Base-by-base conservation (phyloP, 2,797 vertebrate species). In the Luscinia luscinia region DNA sequence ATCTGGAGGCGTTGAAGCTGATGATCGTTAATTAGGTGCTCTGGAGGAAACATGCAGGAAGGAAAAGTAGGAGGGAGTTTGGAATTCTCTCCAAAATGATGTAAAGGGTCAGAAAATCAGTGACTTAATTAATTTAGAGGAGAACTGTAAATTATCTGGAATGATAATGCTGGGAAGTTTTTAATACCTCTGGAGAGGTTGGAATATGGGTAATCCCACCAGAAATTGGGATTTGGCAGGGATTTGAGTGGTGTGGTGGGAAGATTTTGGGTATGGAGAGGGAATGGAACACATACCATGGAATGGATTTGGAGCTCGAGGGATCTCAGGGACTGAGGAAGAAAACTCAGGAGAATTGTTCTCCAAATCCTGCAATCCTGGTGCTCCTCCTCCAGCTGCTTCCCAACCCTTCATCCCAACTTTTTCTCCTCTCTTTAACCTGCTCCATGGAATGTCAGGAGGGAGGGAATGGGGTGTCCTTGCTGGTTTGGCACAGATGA, bases 1-100 rank as follows among this genome's bases (percentile, higher is more conserved):
- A 86, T 92, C 76, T 40, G 95, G 89, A 86, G 94, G 92, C 16
- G 77, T 78, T 36, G 27, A 21, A 81, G 69, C 69, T 86, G 89
- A 69, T 7, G 57, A 57, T 75, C 58, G 2, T 62, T 96, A 94
- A 95, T 94, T 88, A 89, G 20, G 59, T 49, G 90, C 40, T 87
- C 82, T 38, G 64, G 93, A 81, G 74, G 87, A 89, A 95, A 81
- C 14, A 20, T 2, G 17, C n/a, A 24, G 70, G 41, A 59, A 54
- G n/a, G 75, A 46, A 55, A 87, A 94, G 62, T 38, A 49, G 66
- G 57, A 86, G 58, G 32, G 69, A 58, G 51, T 51, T 92, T 84
- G 93, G 82, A 68, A 89, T 78, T 92, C n/a, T 76, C 32, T 87
- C 24, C 6, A 3, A 79, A 83, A 83, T 78, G 66, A 69, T 67